Conservation (phyloP, 2,797 vertebrate species). For the Oreortyx pictus region DNA sequence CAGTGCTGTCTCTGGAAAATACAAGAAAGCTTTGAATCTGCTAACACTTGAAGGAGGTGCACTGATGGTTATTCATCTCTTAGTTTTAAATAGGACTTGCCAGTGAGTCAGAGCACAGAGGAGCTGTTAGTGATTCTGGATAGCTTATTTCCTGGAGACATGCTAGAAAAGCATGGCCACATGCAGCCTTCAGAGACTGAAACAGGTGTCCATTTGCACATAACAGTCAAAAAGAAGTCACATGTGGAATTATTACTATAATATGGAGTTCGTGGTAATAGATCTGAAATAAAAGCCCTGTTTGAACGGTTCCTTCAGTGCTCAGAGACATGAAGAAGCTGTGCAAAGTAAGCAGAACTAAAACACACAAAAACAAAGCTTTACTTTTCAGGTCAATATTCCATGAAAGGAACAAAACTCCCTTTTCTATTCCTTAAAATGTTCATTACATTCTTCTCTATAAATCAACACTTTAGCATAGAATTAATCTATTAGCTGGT, state of each 20-base stretch:
- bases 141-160: neutral
- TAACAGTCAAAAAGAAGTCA: neutral
- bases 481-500: neutral
- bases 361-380: neutral
- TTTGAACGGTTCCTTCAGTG: neutral
- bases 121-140: neutral
- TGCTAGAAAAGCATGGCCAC: accelerated
- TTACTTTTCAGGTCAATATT: neutral
- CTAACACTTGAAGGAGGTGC: neutral
- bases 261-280: neutral
- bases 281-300: neutral
- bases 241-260: neutral
- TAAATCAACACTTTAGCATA: neutral
- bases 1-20: neutral
- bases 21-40: neutral
- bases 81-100: neutral
- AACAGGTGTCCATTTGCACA: neutral
- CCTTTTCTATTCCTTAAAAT: neutral
- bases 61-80: accelerated
- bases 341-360: neutral
- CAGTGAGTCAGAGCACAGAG: neutral
- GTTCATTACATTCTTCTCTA: neutral
- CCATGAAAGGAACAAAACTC: neutral
- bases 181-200: neutral
- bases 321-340: neutral